Evolutionary conservation across 2,113 vertebrate genomes (phyloP), one percentile per base, ranked within the genome.

Genomic region (Sminthopsis crassicaudata): DNA sequence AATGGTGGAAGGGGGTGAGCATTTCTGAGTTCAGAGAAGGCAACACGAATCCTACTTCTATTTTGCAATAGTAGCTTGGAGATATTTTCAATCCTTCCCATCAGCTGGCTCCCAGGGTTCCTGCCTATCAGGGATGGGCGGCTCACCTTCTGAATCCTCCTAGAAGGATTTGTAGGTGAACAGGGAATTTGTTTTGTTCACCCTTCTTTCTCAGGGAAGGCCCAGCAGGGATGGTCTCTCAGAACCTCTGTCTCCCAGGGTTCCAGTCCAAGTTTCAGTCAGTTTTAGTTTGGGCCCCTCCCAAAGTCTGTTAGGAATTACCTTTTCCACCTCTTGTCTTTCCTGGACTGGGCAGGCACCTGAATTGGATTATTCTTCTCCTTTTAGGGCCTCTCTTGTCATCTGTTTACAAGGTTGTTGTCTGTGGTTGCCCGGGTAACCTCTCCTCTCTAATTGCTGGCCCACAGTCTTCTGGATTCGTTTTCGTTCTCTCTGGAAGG

Each of bases 381-480:
- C 96, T 98, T 98, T 98, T 96, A 50, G 95, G 95, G 96, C 98
- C 98, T 97, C 98, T 67, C 57, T 89, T 14, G 52, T 84, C 36
- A 46, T 94, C 96, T 99, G 98, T 97, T 97, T 99, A 97, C 97
- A 97, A 97, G 57, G 96, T 98, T 98, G 98, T 99, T 99, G 98
- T 98, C 98, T 96, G 30, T 96, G 67, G 98, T 99, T 98, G 95
- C 98, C 98, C 98, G 91, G 95, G 98, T 97, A 98, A 99, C 98
- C 91, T 42, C 97, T 98, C 97, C 96, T 98, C 98, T 98, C 97
- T 96, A 96, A 98, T 53, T 97, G 98, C 98, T 98, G 96, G 97
- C 98, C 98, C 98, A 98, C 98, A 98, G 98, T 98, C 98, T 98
- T 98, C 98, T 98, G 98, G 97, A n/a, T 84, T 96, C 97, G 97